Conservation (phyloP, 1,140 invertebrate species). For the Drosophila paulistorum region DNA sequence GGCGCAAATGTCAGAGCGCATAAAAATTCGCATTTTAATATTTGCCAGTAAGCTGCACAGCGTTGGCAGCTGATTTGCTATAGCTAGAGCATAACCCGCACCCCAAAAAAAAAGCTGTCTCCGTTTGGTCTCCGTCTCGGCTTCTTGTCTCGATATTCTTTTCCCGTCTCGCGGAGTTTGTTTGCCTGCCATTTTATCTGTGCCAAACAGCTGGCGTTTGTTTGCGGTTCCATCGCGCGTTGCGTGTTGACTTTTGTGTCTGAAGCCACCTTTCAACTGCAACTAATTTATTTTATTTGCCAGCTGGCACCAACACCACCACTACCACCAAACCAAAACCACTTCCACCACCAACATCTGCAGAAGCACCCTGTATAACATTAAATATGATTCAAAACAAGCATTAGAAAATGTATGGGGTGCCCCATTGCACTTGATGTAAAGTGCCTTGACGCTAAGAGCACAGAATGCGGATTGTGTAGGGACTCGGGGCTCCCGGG, state of each 20-base stretch:
- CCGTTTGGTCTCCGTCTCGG: not conserved
- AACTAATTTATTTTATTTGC: constrained; percentile 81
- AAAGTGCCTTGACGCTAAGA: constrained; percentile 61
- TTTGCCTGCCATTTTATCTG: constrained; percentile 78
- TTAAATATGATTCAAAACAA: constrained; percentile 78
- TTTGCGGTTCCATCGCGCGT: constrained; percentile 76
- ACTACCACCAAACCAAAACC: not conserved
- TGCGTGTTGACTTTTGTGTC: constrained; percentile 79
- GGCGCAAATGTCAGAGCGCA: constrained; percentile 73
- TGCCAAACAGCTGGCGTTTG: constrained; percentile 76
- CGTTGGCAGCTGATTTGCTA: constrained; percentile 75
- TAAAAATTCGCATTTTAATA: constrained; percentile 82
- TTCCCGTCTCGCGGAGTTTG: constrained; percentile 37
- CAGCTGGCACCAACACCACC: constrained; percentile 43
- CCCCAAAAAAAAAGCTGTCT: not conserved
- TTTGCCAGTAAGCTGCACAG: constrained; percentile 74
- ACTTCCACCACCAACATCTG: not conserved
- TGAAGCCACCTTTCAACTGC: constrained; percentile 79
- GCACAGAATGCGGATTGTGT: constrained; percentile 26
- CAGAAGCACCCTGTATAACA: not conserved
- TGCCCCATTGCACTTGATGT: constrained; percentile 56
- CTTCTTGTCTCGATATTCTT: constrained; percentile 8
- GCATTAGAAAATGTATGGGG: constrained; percentile 72
- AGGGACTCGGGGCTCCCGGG: too few species aligned
- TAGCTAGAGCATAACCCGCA: constrained; percentile 3